Evolutionary conservation across 2,113 vertebrate species (phyloP), one percentile per base, ranked within the genome.

Genomic region (Potamarius usumacintae): DNA sequence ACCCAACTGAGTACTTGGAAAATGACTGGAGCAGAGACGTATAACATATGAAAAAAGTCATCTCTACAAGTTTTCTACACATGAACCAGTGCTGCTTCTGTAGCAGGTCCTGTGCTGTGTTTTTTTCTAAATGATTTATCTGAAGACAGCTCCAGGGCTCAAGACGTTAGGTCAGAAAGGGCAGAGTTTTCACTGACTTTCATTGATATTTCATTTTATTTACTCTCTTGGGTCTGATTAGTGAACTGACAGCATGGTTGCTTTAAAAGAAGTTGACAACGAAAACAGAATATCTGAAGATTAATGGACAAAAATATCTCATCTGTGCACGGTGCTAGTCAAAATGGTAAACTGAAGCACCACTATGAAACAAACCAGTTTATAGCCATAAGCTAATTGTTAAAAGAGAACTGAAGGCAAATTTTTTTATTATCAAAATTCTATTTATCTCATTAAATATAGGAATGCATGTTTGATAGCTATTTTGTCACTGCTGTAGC

Each of bases 111-210:
- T 10, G 3, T 48, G 71, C 22, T 74, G 34, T 50, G 42, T 20
- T 7, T 76, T 76, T 52, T 76, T 11, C 20, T 76, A 52, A 76
- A 76, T 76, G 25, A 77, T 77, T 79, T 53, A 79, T 55, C 25
- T 79, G n/a, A 78, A 78, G 52, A 30, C 52, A 76, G 9, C 72
- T 76, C 20, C 72, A 79, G 52, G 6, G 76, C 25, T 55, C 4
- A 6, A 55, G 14, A 27, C 52, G 18, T 79, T 50, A 65, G 30
- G 63, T 65, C 63, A 25, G 60, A n/a, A 82, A 82, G 14, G 34
- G 48, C 20, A 82, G 12, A 27, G 5, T 55, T 53, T 78, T 53
- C 18, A 25, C 42, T 52, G 72, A 25, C 42, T 22, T 76, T 53
- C 25, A 27, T 27, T 53, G 22, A 52, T 53, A 78, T 78, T 78